Base-by-base conservation (phyloP, 2,888 invertebrate genomes). In the Microctonus hyperodae region DNA sequence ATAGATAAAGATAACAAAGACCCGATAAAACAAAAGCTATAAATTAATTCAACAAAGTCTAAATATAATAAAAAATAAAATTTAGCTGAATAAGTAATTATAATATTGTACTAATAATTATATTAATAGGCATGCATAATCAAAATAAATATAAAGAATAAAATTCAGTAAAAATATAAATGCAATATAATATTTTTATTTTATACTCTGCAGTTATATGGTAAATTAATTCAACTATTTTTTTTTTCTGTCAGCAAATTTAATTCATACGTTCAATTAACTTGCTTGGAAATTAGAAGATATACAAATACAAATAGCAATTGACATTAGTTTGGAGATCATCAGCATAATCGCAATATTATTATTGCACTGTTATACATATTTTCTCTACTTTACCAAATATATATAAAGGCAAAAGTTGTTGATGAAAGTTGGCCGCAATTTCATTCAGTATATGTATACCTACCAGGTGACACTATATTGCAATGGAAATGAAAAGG, bases 361-460 rank as follows among this genome's bases (percentile, higher is more conserved):
- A 44, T 44, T 44, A n/a, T n/a, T n/a, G n/a, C n/a, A 44, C 44
- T 16, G 20, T 44, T 9, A 44, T 20, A 44, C 16, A n/a, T n/a
- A 44, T 44, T 44, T 44, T 44, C 44, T 4, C 20, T 31, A 11
- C 16, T 13, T 16, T 35, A 20, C 20, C 13, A 53, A 28, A 53
- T 53, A 16, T 53, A 56, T 5, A 20, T 56, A 22, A 31, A 44
- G 31, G 28, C 28, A 48, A 51, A 51, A 35, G 50, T 61, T 51
- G 50, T 50, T 33, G 48, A 56, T 64, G 63, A 70, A 72, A 72
- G 67, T 71, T 71, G 57, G 44, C 37, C 68, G 69, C 69, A 69
- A 72, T 72, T 72, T 72, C 67, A 70, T 72, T 64, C 63, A 68
- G 64, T 67, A 65, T 63, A n/a, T n/a, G n/a, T n/a, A n/a, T n/a